Evolutionary conservation across 30 jellyfish, hydroid and myxozoan species (phyloP).

Genomic region (Clytia hemisphaerica): DNA sequence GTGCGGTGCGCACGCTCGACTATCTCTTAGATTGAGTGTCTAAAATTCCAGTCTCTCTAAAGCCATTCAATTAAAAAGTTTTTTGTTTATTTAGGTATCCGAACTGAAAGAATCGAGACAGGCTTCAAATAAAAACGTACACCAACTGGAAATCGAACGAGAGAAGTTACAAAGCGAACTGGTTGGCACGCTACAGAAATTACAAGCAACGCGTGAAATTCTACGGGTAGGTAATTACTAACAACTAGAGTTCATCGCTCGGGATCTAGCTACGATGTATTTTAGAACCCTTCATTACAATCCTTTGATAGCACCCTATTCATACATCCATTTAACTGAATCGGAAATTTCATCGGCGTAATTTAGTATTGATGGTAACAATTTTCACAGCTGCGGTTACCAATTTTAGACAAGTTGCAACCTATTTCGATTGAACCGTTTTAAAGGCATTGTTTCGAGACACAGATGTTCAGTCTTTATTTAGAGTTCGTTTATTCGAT

Average conservation of each 20-base stretch:
- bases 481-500: not conserved
- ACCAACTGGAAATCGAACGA: not conserved
- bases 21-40: no score
- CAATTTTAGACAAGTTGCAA: not conserved
- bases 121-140: not conserved
- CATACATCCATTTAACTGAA: no score
- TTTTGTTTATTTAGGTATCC: not conserved
- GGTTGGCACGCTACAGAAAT: conserved; percentile 15
- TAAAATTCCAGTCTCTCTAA: no score
- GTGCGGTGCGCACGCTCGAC: no score
- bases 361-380: no score
- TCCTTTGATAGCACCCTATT: no score
- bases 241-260: no score
- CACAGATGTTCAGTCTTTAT: not conserved
- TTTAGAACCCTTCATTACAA: no score
- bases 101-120: conserved; percentile 12
- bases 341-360: no score
- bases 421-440: not conserved
- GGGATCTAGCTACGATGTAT: no score
- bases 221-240: conserved; percentile 19
- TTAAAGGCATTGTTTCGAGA: not conserved
- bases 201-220: conserved; percentile 20
- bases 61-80: not conserved
- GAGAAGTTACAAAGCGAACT: conserved; percentile 17
- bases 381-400: no score